A percentile compares a stretch with the other conserved stretches of the same genome.
phyloP scores from a whole-genome alignment of 2,888 invertebrate genomes.

The Tetropium fuscum region DNA sequence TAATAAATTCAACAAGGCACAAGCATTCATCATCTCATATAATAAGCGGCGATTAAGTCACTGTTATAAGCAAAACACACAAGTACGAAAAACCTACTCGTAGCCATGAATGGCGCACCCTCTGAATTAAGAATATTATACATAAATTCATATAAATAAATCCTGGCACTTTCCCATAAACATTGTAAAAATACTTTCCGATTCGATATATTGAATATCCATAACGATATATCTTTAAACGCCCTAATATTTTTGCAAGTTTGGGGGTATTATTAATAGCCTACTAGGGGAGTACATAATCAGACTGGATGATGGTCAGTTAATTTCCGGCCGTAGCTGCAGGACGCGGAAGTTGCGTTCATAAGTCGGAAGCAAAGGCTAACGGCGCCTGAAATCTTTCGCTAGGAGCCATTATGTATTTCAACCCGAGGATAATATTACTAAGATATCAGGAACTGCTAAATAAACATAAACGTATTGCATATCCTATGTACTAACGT shows the following conservation, averaged over 20 bases:
- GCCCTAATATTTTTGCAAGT: slow-evolving; percentile 1
- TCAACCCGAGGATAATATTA: slow-evolving; percentile 10
- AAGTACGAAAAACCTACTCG: too few relatives aligned
- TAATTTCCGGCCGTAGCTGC: slow-evolving; percentile 30
- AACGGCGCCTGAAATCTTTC: slow-evolving; percentile 29
- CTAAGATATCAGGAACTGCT: slow-evolving; percentile 8
- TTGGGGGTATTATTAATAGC: neutral
- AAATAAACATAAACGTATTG: neutral
- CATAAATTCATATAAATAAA: too few relatives aligned
- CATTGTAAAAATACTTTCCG: too few relatives aligned
- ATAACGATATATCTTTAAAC: neutral
- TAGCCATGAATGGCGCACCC: too few relatives aligned
- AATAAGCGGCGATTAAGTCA: too few relatives aligned
- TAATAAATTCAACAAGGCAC: too few relatives aligned
- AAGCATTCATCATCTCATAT: too few relatives aligned
- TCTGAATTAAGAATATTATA: too few relatives aligned
- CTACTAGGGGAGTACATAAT: neutral
- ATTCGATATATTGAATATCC: too few relatives aligned
- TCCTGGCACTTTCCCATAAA: too few relatives aligned
- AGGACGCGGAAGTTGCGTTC: slow-evolving; percentile 25
- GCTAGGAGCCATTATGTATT: neutral
- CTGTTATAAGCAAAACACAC: too few relatives aligned
- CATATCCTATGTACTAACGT: neutral
- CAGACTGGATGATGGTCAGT: slow-evolving; percentile 24
- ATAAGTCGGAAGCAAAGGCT: slow-evolving; percentile 22